Evolutionary conservation across 1,140 invertebrate genomes (phyloP).

Genomic region (Mylabris phalerata): DNA sequence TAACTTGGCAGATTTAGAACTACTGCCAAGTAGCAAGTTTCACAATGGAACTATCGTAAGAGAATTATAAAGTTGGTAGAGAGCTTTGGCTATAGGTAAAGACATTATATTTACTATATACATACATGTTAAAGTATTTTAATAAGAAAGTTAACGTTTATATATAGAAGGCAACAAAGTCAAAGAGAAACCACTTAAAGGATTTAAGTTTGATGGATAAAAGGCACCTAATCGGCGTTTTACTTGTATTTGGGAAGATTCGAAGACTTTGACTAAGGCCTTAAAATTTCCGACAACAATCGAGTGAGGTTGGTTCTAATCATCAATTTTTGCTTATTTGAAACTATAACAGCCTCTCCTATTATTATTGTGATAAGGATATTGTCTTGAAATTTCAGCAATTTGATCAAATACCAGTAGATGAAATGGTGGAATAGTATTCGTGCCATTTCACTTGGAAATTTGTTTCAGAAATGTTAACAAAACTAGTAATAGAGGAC

Average conservation of each 20-base stretch:
- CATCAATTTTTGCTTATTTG: too few species aligned
- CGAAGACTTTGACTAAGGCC: too few species aligned
- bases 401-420: constrained; percentile 9
- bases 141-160: too few species aligned
- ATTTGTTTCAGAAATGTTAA: constrained; percentile 1
- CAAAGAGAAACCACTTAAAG: too few species aligned
- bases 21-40: constrained; percentile 12
- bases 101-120: neutral
- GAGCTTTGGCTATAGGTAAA: constrained; percentile 8
- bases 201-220: too few species aligned
- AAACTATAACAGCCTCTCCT: too few species aligned
- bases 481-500: neutral
- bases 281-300: too few species aligned
- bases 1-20: constrained; percentile 12
- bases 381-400: constrained; percentile 14
- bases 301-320: too few species aligned
- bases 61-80: constrained; percentile 16
- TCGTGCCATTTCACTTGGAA: constrained; percentile 21
- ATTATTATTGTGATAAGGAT: neutral
- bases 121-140: too few species aligned
- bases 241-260: too few species aligned
- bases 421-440: neutral
- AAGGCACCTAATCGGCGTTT: too few species aligned
- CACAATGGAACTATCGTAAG: constrained; percentile 11
- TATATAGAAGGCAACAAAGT: too few species aligned